Evolutionary conservation across 2,113 vertebrate species (phyloP).

Genomic region (Percopsis transmontana): DNA sequence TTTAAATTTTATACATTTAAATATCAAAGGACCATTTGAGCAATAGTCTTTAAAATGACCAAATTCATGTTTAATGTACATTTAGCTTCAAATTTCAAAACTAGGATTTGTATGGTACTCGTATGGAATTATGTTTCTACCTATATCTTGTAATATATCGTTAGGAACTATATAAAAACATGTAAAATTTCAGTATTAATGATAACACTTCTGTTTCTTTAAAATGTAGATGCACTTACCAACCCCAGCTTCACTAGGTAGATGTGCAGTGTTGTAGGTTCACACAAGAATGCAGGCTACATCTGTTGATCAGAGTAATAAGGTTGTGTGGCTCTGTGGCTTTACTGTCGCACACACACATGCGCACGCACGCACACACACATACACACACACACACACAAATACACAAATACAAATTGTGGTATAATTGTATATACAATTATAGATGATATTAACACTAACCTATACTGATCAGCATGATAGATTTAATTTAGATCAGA

Average conservation of each 20-base stretch:
- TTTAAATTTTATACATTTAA: neutral
- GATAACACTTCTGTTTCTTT: neutral
- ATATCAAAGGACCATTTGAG: neutral
- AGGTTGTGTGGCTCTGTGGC: neutral
- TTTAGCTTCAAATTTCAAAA: neutral
- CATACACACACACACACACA: slow-evolving; percentile 6
- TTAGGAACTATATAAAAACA: neutral
- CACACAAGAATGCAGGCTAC: slow-evolving; percentile 15
- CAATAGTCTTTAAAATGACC: neutral
- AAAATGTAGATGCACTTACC: slow-evolving; percentile 46
- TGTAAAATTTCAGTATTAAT: neutral
- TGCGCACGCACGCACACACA: slow-evolving; percentile 10
- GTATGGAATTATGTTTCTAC: too few relatives aligned
- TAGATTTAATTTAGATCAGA: too few relatives aligned
- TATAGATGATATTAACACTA: slow-evolving; percentile 2
- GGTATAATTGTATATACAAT: too few relatives aligned
- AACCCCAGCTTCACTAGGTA: slow-evolving; percentile 19
- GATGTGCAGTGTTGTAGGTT: slow-evolving; percentile 30
- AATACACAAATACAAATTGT: slow-evolving; percentile 13
- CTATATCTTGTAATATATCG: neutral
- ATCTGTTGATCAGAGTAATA: slow-evolving; percentile 52
- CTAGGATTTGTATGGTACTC: neutral
- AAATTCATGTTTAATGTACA: too few relatives aligned
- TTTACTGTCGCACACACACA: neutral
- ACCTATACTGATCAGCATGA: neutral